These are phyloP conservation scores for Calyptommatus sinebrachiatus DNA, from an alignment of 2,113 vertebrate species.

Conservation along the genomic window DNA sequence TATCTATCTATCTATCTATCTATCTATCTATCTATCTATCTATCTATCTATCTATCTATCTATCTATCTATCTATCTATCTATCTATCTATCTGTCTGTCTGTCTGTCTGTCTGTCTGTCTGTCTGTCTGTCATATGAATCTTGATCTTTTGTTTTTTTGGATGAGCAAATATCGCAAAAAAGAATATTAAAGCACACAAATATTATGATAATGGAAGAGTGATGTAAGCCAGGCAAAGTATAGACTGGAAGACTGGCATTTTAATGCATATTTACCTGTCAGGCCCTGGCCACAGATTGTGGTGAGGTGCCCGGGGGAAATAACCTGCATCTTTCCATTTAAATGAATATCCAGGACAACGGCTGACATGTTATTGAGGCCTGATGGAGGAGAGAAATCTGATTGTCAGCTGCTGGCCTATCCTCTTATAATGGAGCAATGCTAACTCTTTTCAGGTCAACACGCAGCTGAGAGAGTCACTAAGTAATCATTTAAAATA, in stretches of 20 bases:
- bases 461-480: not conserved
- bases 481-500: slow-evolving; percentile 1
- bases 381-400: slow-evolving; percentile 8
- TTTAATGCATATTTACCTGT: slow-evolving; percentile 36
- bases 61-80: too few species aligned
- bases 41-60: too few species aligned
- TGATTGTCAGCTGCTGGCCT: slow-evolving; percentile 3
- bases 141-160: not conserved
- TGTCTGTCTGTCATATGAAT: too few species aligned
- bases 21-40: too few species aligned
- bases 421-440: not conserved
- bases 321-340: slow-evolving; percentile 39
- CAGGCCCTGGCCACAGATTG: slow-evolving; percentile 24
- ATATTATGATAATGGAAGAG: not conserved
- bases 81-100: too few species aligned
- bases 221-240: not conserved
- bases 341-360: slow-evolving; percentile 30
- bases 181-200: not conserved
- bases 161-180: not conserved
- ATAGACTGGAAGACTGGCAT: slow-evolving; percentile 11
- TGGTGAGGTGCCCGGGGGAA: slow-evolving; percentile 29
- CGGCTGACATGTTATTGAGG: slow-evolving; percentile 21
- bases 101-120: too few species aligned
- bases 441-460: slow-evolving; percentile 12
- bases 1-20: too few species aligned